Conservation (phyloP, 2,113 vertebrate species). For the Pluvialis apricaria region DNA sequence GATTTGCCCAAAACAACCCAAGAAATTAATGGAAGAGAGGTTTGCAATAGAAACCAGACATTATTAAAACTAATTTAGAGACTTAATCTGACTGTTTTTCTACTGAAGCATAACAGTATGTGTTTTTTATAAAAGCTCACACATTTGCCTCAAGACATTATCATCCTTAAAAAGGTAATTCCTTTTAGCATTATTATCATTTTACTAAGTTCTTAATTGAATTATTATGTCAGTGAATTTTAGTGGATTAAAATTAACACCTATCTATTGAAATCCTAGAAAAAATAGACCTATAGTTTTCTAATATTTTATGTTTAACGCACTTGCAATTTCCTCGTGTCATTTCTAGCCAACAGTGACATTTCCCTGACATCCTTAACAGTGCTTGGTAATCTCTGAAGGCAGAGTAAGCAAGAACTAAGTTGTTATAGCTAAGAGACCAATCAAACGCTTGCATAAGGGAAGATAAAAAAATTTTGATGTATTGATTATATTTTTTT, state of each 20-base stretch:
- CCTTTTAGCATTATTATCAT: not conserved
- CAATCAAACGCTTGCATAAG: not conserved
- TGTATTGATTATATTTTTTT: not conserved
- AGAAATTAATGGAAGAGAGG: not conserved
- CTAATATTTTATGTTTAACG: not conserved
- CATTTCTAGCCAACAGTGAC: not conserved
- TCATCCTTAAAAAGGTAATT: not conserved
- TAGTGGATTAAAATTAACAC: not conserved
- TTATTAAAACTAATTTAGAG: not conserved
- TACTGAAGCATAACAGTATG: not conserved
- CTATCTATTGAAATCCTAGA: not conserved
- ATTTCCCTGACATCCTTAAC: not conserved
- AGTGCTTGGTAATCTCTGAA: not conserved
- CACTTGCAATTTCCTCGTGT: not conserved
- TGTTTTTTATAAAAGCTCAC: not conserved
- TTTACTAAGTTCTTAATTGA: not conserved
- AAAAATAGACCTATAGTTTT: not conserved
- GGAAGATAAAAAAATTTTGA: not conserved
- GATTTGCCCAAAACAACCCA: not conserved
- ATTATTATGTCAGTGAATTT: not conserved
- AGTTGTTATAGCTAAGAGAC: not conserved
- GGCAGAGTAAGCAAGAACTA: not conserved
- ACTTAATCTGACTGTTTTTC: not conserved
- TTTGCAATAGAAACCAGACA: not conserved
- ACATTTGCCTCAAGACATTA: not conserved